These are phyloP conservation scores for Acanthosepion lycidas DNA, from an alignment of 2,888 invertebrate genomes.

Conservation along the genomic window DNA sequence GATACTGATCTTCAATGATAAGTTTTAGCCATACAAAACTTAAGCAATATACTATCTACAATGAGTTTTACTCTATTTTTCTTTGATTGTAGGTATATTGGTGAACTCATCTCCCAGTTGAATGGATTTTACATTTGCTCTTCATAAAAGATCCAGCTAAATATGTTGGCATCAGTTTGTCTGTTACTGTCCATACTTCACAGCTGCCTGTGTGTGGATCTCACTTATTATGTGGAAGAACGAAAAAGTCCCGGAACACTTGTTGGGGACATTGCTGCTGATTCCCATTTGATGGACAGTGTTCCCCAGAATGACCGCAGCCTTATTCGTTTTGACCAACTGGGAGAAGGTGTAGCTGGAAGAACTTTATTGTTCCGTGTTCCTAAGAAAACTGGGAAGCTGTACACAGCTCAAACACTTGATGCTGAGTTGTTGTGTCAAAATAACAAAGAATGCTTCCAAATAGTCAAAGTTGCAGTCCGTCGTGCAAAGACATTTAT, in stretches of 20 bases:
- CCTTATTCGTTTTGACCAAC: not conserved
- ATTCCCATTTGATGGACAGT: not conserved
- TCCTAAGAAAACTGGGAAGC: not conserved
- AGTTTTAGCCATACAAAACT: too few relatives aligned
- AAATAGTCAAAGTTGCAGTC: not conserved
- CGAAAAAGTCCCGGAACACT: not conserved
- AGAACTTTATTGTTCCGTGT: not conserved
- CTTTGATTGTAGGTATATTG: not conserved
- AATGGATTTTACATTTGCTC: constrained; percentile 33
- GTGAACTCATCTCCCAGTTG: constrained; percentile 2
- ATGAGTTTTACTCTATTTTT: not conserved
- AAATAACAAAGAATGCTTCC: constrained; percentile 14
- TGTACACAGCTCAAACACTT: not conserved
- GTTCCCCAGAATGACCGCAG: not conserved
- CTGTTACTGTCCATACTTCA: not conserved
- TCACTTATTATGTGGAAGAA: constrained; percentile 9
- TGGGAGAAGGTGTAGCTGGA: not conserved
- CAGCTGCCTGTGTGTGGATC: not conserved
- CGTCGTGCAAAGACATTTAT: not conserved
- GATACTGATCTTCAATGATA: too few relatives aligned
- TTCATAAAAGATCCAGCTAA: constrained; percentile 9
- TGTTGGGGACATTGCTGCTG: not conserved
- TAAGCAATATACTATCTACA: too few relatives aligned
- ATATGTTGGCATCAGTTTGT: constrained; percentile 8
- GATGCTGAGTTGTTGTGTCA: not conserved